These are phyloP conservation scores for Nomada fucata DNA, from an alignment of 2,888 invertebrate species.

Conservation along the genomic window DNA sequence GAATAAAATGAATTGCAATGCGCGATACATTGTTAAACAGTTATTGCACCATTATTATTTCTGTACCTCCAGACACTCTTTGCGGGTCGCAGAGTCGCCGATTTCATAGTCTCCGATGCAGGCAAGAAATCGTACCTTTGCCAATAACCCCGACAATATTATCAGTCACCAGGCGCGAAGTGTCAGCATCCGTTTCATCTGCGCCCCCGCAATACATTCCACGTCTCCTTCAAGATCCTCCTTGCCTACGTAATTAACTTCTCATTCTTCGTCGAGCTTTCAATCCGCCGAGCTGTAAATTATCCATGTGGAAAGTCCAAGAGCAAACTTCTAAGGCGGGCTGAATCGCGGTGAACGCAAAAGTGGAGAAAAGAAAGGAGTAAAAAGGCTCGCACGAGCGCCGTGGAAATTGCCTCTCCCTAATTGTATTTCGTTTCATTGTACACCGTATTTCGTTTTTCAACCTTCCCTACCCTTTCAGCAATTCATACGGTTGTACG, in stretches of 20 bases:
- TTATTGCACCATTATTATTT: too few relatives aligned
- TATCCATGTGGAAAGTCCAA: not conserved
- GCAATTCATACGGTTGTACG: conserved; percentile 8
- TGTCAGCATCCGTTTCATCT: not conserved
- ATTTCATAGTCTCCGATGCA: too few relatives aligned
- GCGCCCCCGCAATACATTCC: not conserved
- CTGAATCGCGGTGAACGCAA: not conserved
- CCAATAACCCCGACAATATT: not conserved
- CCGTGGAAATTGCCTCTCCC: not conserved
- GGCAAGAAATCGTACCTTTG: not conserved
- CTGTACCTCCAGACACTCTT: too few relatives aligned
- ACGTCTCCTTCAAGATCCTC: not conserved
- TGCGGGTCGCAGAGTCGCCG: too few relatives aligned
- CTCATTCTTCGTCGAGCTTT: not conserved
- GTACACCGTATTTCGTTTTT: not conserved
- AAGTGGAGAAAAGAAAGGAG: not conserved
- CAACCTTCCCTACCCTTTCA: not conserved
- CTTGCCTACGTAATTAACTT: not conserved
- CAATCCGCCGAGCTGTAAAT: not conserved
- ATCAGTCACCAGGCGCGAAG: not conserved
- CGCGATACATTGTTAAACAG: not conserved
- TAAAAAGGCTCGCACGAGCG: not conserved
- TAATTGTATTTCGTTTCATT: conserved; percentile 28
- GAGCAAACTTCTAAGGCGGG: not conserved
- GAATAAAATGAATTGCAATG: not conserved